Conservation (phyloP, 1,140 invertebrate genomes). For the Ceratina calcarata region DNA sequence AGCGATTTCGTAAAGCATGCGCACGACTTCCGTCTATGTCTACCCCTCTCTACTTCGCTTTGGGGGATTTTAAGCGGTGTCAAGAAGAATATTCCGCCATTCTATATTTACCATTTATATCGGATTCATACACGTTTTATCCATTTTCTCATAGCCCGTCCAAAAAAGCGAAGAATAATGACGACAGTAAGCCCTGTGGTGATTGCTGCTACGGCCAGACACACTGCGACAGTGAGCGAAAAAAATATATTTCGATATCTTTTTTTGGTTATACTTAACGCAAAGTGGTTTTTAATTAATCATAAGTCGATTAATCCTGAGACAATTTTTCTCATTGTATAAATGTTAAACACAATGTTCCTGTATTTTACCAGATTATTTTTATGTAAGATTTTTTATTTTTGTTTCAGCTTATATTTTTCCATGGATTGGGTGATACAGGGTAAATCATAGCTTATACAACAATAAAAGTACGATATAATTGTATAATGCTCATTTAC, state of each 20-base stretch:
- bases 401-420: constrained; percentile 80
- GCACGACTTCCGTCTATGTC: constrained; percentile 12
- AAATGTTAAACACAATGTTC: background rate
- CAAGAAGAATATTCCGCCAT: constrained; percentile 18
- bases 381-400: background rate
- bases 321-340: background rate
- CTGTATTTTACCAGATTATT: background rate
- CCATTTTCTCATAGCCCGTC: constrained; percentile 58
- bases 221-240: constrained; percentile 87
- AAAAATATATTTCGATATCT: constrained; percentile 25
- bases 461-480: constrained; percentile 16
- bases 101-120: constrained; percentile 57
- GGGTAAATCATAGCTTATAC: constrained; percentile 73
- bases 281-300: constrained; percentile 42
- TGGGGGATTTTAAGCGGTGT: constrained; percentile 39
- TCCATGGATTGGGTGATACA: constrained; percentile 82
- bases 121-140: constrained; percentile 43
- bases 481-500: constrained; percentile 27
- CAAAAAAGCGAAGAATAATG: constrained; percentile 74
- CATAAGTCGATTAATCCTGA: constrained; percentile 52
- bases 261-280: constrained; percentile 55
- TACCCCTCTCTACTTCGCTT: constrained; percentile 14
- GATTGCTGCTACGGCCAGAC: constrained; percentile 87
- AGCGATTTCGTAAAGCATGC: constrained; percentile 36
- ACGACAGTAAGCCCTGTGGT: constrained; percentile 84